Evolutionary conservation across 2,797 vertebrate species (phyloP).

Genomic region (Chrysocyon brachyurus): DNA sequence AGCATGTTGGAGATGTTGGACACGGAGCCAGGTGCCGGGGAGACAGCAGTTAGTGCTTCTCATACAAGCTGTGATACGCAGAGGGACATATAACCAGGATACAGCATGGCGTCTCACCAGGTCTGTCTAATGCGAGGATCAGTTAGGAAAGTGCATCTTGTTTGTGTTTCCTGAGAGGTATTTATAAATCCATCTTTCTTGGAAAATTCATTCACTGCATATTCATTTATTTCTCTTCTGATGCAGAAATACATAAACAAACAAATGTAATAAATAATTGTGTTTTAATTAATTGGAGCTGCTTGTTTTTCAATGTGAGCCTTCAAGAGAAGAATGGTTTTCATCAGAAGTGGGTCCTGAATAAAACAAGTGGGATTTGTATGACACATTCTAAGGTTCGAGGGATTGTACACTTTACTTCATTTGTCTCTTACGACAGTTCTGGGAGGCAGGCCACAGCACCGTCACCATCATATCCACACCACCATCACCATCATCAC

Average conservation of each 20-base stretch:
- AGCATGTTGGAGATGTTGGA: neutral
- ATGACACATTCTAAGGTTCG: neutral
- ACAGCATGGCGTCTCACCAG: rapidly evolving
- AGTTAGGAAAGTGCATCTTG: neutral
- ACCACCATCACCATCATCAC: rapidly evolving
- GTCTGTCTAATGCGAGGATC: neutral
- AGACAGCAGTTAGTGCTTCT: neutral
- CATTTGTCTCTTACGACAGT: neutral
- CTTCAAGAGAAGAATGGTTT: no score
- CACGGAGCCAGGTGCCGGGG: neutral
- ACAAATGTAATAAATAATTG: neutral
- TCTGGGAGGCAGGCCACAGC: neutral
- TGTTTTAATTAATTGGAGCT: neutral
- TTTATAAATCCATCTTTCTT: neutral
- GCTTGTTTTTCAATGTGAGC: no score
- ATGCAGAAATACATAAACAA: neutral
- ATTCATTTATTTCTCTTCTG: no score
- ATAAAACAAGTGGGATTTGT: neutral
- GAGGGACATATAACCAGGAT: neutral
- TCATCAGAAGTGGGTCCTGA: neutral
- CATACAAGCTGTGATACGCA: neutral
- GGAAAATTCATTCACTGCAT: neutral
- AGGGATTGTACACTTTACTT: neutral
- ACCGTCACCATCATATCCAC: no score
- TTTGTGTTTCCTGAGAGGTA: neutral